phyloP scores from a whole-genome alignment of 1,140 invertebrate genomes.

The Drosophila ohnishii region DNA sequence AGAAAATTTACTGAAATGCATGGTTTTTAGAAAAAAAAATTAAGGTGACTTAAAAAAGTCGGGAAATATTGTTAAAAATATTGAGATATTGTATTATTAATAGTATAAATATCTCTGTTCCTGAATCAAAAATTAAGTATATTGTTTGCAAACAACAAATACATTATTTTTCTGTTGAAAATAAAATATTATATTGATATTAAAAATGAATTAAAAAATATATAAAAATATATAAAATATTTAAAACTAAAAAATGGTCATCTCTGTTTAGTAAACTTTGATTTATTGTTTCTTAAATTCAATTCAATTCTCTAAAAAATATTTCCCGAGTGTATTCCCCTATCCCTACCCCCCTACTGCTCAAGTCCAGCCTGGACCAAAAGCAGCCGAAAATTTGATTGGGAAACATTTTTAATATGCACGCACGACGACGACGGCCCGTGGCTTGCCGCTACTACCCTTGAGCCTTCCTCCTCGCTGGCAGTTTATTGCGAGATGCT shows the following conservation, averaged over 20 bases:
- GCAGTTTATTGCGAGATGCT: constrained; percentile 66
- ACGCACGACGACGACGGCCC: constrained; percentile 56
- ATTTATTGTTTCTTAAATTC: background rate
- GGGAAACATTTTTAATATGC: constrained; percentile 79
- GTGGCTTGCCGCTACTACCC: constrained; percentile 29
- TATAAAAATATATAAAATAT: too few species aligned
- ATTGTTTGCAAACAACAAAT: background rate
- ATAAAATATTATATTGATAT: too few species aligned
- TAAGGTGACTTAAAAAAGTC: too few species aligned
- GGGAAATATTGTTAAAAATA: too few species aligned
- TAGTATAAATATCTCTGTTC: too few species aligned
- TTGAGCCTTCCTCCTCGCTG: constrained; percentile 10
- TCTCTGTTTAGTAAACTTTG: fast-evolving
- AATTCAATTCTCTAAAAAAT: background rate
- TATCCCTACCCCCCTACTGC: background rate
- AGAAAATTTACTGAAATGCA: background rate
- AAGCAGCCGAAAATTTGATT: constrained; percentile 53
- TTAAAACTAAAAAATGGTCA: too few species aligned
- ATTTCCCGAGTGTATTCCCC: background rate
- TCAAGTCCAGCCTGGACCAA: constrained; percentile 6
- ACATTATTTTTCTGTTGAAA: background rate
- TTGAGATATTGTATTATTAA: too few species aligned
- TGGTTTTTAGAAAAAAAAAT: background rate
- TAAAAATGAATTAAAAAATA: too few species aligned
- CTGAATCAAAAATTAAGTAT: too few species aligned